Evolutionary conservation across 1,140 invertebrate species (phyloP).

Genomic region (Polypedilum pembai): DNA sequence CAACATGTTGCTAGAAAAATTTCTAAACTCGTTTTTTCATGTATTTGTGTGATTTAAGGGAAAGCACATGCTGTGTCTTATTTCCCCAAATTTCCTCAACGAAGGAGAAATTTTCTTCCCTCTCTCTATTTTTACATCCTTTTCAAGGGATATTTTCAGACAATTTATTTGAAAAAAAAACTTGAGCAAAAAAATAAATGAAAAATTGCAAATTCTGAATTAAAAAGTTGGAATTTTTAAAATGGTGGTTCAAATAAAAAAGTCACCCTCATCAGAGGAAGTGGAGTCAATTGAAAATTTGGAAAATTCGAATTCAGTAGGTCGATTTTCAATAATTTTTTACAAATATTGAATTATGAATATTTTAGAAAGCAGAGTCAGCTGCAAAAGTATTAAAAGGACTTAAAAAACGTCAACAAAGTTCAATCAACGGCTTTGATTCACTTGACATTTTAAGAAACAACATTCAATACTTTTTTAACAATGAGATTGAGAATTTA

Average conservation of each 20-base stretch:
- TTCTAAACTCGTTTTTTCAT: too few relatives aligned
- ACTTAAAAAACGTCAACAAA: neutral
- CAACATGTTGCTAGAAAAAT: too few relatives aligned
- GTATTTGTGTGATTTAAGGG: too few relatives aligned
- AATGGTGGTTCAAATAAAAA: neutral
- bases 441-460: neutral
- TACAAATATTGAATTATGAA: neutral
- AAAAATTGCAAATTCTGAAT: too few relatives aligned
- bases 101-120: too few relatives aligned
- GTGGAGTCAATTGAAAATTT: neutral
- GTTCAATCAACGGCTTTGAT: neutral
- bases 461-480: neutral
- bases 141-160: too few relatives aligned
- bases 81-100: too few relatives aligned
- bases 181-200: too few relatives aligned
- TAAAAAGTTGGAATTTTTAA: neutral
- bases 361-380: neutral
- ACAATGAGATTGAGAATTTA: neutral
- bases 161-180: too few relatives aligned
- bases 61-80: too few relatives aligned
- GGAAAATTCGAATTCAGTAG: neutral
- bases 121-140: too few relatives aligned
- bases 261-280: neutral
- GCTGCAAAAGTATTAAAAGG: neutral
- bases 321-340: neutral